phyloP scores from a whole-genome alignment of 1,140 invertebrate genomes.

The Drosophila oshimai region DNA sequence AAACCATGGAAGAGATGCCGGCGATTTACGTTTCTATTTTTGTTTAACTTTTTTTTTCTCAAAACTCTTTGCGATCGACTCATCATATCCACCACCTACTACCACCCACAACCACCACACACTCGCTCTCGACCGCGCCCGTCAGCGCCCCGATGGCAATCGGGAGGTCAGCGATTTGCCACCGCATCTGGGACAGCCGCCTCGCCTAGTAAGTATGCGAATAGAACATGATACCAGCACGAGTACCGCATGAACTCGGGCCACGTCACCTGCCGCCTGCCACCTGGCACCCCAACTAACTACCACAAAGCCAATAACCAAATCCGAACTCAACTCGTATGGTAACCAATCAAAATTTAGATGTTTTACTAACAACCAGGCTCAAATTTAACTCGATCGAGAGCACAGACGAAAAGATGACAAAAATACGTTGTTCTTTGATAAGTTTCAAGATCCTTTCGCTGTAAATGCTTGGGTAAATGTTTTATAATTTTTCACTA shows the following conservation, averaged over 20 bases:
- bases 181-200: constrained; percentile 73
- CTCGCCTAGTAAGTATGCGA: constrained; percentile 75
- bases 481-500: constrained; percentile 18
- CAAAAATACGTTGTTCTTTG: background rate
- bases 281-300: constrained; percentile 6
- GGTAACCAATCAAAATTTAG: constrained; percentile 34
- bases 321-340: background rate
- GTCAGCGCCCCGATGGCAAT: constrained; percentile 73
- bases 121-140: constrained; percentile 28
- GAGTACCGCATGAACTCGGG: constrained; percentile 57
- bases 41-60: constrained; percentile 61
- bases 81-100: constrained; percentile 75
- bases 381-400: background rate
- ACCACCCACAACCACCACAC: constrained; percentile 51
- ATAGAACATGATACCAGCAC: constrained; percentile 52
- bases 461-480: constrained; percentile 35
- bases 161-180: constrained; percentile 77
- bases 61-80: constrained; percentile 72
- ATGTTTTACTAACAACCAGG: constrained; percentile 7
- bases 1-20: constrained; percentile 17
- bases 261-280: background rate
- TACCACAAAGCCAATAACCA: constrained; percentile 6
- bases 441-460: background rate
- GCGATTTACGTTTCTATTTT: constrained; percentile 66
- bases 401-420: background rate